A percentile compares a stretch with the other conserved stretches of the same genome.
Conservation (phyloP, 2,888 invertebrate species). For the Aphelenchoides bicaudatus region DNA sequence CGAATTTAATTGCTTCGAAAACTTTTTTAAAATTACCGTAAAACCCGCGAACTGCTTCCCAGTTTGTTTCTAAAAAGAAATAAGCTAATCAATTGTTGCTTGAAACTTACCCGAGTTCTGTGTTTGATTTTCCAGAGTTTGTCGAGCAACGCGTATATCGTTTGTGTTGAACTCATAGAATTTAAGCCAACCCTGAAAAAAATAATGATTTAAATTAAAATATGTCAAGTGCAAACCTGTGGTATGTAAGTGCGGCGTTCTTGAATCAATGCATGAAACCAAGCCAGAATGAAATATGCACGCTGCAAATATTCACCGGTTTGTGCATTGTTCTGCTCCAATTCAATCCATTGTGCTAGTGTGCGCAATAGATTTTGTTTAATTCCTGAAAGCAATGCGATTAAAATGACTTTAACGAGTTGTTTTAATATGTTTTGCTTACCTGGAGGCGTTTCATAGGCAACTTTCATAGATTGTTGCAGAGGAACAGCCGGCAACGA, state of each 20-base stretch:
- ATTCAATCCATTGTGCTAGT: constrained; percentile 67
- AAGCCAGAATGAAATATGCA: constrained; percentile 74
- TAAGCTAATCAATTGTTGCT: constrained; percentile 57
- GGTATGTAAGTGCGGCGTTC: constrained; percentile 88
- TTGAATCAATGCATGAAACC: constrained; percentile 79
- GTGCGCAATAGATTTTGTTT: constrained; percentile 73
- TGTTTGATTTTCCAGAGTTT: constrained; percentile 67
- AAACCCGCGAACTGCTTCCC: constrained; percentile 75
- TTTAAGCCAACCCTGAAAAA: constrained; percentile 77
- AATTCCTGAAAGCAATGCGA: too few relatives aligned
- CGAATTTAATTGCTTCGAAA: too few relatives aligned
- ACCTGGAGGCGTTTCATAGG: constrained; percentile 72
- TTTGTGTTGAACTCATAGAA: constrained; percentile 81
- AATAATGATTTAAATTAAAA: constrained; percentile 1
- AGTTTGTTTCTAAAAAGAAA: constrained; percentile 63
- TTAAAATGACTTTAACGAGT: too few relatives aligned
- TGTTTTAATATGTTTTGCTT: too few relatives aligned
- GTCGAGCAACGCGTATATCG: constrained; percentile 74
- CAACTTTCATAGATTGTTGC: constrained; percentile 53
- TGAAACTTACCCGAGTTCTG: constrained; percentile 41
- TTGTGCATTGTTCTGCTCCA: neutral
- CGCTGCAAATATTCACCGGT: constrained; percentile 60
- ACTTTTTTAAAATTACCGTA: too few relatives aligned
- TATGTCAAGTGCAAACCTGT: constrained; percentile 62
- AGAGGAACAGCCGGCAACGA: constrained; percentile 52